phyloP scores from a whole-genome alignment of 2,888 invertebrate genomes.

The Caprella mutica region DNA sequence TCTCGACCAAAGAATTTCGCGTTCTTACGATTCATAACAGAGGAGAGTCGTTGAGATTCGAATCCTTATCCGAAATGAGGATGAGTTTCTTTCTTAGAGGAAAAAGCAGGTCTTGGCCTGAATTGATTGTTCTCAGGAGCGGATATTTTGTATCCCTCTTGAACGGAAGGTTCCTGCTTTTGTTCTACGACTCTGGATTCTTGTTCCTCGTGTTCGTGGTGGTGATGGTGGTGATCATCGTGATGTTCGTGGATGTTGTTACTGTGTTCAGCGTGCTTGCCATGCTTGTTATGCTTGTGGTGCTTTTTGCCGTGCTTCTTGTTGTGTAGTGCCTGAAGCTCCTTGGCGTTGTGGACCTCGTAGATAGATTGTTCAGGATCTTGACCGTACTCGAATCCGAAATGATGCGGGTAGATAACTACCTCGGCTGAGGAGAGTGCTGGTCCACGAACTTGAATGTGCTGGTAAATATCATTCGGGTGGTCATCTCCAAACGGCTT shows the following conservation, averaged over 20 bases:
- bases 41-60: no score
- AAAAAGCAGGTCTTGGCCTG: slow-evolving; percentile 6
- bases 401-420: slow-evolving; percentile 27
- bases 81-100: background rate
- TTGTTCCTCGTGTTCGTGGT: background rate
- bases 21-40: no score
- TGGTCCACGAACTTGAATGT: slow-evolving; percentile 12
- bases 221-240: slow-evolving; percentile 2
- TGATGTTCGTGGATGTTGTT: slow-evolving; percentile 12
- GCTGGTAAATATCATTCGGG: slow-evolving; percentile 27
- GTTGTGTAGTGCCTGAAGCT: slow-evolving; percentile 14
- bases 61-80: slow-evolving; percentile 1
- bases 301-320: background rate
- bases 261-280: slow-evolving; percentile 21
- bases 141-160: no score
- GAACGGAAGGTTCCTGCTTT: background rate
- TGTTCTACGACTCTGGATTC: background rate
- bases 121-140: background rate
- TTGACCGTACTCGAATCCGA: slow-evolving; percentile 29
- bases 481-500: slow-evolving; percentile 23
- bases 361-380: slow-evolving; percentile 29
- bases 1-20: no score
- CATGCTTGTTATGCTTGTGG: slow-evolving; percentile 21
- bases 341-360: slow-evolving; percentile 15
- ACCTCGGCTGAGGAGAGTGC: slow-evolving; percentile 15